Evolutionary conservation across 2,797 vertebrate genomes (phyloP).

Genomic region (Sebastes iracundus): DNA sequence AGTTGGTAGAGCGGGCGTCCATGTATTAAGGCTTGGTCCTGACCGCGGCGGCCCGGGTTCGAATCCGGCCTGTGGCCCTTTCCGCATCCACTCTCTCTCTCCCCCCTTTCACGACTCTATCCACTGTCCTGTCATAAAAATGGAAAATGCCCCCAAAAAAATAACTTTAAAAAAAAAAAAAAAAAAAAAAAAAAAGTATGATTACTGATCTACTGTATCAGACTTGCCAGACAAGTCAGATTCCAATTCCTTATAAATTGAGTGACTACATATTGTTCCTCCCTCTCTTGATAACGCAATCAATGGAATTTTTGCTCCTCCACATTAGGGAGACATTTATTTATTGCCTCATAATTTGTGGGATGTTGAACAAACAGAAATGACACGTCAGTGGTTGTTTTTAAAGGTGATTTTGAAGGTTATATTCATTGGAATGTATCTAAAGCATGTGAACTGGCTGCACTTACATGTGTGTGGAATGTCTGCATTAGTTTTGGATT

Average conservation of each 20-base stretch:
- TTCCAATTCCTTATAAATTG: conserved; percentile 35
- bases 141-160: too few species aligned
- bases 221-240: conserved; percentile 17
- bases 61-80: too few species aligned
- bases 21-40: too few species aligned
- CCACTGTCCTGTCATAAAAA: too few species aligned
- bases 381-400: not conserved
- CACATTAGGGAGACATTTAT: conserved; percentile 1
- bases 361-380: conserved; percentile 42
- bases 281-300: conserved; percentile 8
- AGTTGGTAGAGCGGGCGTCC: too few species aligned
- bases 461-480: conserved; percentile 20
- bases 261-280: conserved; percentile 45
- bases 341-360: conserved; percentile 4
- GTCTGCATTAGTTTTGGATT: conserved; percentile 49
- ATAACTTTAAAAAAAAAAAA: too few species aligned
- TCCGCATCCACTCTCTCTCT: too few species aligned
- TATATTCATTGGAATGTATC: conserved; percentile 9
- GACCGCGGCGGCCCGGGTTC: too few species aligned
- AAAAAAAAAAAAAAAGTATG: too few species aligned
- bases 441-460: conserved; percentile 12
- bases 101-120: too few species aligned
- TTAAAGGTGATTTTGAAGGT: conserved; percentile 1
- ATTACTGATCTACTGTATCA: conserved; percentile 8
- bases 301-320: not conserved